Base-by-base conservation (phyloP, 1,140 invertebrate genomes). In the Diploscapter pachys region DNA sequence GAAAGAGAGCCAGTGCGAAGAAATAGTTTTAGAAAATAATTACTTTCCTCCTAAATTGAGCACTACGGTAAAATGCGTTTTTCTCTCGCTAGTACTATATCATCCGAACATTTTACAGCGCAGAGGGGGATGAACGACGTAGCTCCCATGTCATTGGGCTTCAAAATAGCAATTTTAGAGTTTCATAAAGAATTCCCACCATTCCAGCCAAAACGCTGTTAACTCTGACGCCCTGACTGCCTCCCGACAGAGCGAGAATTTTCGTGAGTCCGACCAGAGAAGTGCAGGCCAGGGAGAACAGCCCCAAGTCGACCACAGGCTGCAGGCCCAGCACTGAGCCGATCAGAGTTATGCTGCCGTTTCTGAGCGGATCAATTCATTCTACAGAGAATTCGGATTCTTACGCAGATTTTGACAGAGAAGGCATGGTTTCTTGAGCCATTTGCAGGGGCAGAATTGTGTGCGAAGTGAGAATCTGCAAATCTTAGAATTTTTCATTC, bases 121-220 rank as follows among this genome's bases (percentile, higher is more conserved):
- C 4, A 64, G 9, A 31, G 68, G 11, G 50, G 68, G 65, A 65
- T 67, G 70, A 4, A 74, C 64, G 48, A 67, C 64, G 11, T 67
- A 65, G n/a, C 65, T 57, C 9, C 73, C 73, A 13, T 74, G 65
- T 52, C 73, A 65, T 74, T 74, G 65, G 52, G 70, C 66, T 55
- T 68, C 11, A 68, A 54, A 54, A 53, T 52, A 65, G 31, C 9
- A 1, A 65, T 54, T 5, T 68, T 52, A 52, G 11, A 50, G 6
- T 8, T 9, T 64, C 51, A n/a, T 5, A 53, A 68, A 50, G 11
- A 52, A 50, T 9, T 9, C 66, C 1, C 11, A 68, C 66, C 64
- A 74, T 74, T 74, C 73, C 73, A 53, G 73, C 62, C 48, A 64
- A 52, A 4, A 74, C 73, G 56, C 73, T 65, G 64, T 74, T 74